Evolutionary conservation across 2,797 vertebrate genomes (phyloP), one percentile per base, ranked within the genome.

Genomic region (Poecilia velifera): DNA sequence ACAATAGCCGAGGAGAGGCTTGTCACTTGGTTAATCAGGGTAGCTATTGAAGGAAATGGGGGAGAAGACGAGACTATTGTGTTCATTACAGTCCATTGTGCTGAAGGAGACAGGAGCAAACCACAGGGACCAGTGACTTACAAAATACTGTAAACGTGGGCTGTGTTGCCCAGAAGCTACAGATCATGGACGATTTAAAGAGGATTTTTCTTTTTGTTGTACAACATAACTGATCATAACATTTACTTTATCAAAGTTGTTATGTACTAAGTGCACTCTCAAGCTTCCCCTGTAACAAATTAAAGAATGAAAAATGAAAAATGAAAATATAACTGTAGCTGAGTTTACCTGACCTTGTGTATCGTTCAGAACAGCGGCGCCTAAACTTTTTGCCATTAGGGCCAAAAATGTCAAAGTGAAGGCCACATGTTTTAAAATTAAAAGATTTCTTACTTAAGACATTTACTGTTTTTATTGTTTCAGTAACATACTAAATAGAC

Each of bases 1-100:
- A 93, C 92, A 94, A 93, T 94, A 84, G 85, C 86, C 83, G 20
- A 41, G 86, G 87, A 87, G 86, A 87, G 81, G 86, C 82, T 84
- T 91, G 92, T 90, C 88, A 91, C 78, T 91, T 86, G 84, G 84
- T 91, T 90, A 93, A 94, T 93, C 88, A 91, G 88, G 82, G 90
- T 80, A 76, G 86, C 84, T 86, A 86, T 90, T 92, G 84, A 83
- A 91, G 93, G 93, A 95, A 95, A 91, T 2, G 71, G 84, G 87
- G 92, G 90, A 91, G 88, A 86, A 82, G 68, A 70, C 66, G 5
- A 87, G 88, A 89, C 85, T 90, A 93, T 94, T 94, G 91, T 93
- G 85, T 90, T 89, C 74, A 39, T 70, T 70, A 13, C 22, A 86
- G 89, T 79, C 14, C 0, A 28, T 76, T 73, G 83, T 86, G 90